Evolutionary conservation across 1,140 invertebrate species (phyloP).

Genomic region (Laupala kohalensis): DNA sequence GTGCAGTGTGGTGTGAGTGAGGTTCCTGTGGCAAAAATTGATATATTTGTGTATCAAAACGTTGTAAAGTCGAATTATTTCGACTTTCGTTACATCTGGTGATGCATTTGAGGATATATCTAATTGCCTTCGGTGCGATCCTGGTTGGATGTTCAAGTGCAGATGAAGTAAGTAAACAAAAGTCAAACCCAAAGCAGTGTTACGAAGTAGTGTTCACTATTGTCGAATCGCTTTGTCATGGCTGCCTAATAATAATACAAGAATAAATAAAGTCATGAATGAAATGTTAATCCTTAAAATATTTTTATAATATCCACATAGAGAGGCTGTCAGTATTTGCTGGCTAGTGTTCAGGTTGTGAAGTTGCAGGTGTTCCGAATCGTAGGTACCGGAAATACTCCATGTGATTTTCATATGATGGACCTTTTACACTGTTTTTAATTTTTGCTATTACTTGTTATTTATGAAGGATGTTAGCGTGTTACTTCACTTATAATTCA

Average conservation of each 20-base stretch:
- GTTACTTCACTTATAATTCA: too few species aligned
- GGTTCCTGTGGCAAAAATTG: constrained; percentile 7
- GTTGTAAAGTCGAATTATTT: constrained; percentile 9
- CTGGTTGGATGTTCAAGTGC: constrained; percentile 8
- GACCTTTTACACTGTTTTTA: too few species aligned
- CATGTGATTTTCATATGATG: constrained; percentile 5
- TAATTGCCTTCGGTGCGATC: constrained; percentile 1
- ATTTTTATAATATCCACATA: not conserved
- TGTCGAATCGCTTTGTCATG: constrained; percentile 4
- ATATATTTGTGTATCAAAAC: constrained; percentile 9
- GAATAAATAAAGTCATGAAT: not conserved
- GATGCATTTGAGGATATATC: constrained; percentile 10
- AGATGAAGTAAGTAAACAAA: constrained; percentile 4
- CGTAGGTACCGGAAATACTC: not conserved
- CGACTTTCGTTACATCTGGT: constrained; percentile 6
- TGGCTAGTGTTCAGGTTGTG: not conserved
- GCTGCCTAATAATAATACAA: not conserved
- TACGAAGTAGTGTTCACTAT: not conserved
- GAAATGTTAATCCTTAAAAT: not conserved
- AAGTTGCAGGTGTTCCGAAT: constrained; percentile 1
- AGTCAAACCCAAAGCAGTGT: not conserved
- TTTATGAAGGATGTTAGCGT: too few species aligned
- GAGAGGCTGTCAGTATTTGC: not conserved
- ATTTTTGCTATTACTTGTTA: too few species aligned
- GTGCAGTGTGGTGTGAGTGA: constrained; percentile 8